Evolutionary conservation across 2,113 vertebrate genomes (phyloP), one percentile per base, ranked within the genome.

Genomic region (Perccottus glenii): DNA sequence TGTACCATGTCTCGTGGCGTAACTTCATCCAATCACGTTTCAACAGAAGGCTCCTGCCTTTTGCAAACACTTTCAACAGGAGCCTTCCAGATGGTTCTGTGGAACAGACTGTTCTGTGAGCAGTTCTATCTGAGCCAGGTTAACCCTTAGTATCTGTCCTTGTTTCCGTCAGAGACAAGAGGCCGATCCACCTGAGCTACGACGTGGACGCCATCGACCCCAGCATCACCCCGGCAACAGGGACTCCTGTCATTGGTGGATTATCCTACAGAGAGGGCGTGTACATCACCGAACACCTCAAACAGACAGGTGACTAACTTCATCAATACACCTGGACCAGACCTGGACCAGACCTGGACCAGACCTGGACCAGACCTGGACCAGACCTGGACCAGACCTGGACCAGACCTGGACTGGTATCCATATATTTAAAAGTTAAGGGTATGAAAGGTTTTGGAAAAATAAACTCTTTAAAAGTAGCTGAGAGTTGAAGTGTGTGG

Each of bases 161-260:
- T 5, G 12, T 32, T 14, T 57, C 12, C 4, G 14, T 9, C 70
- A 93, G 92, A 19, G 86, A 36, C 61, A 91, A 91, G 70, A 93
- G 88, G 50, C 91, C 92, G 0, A 90, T 94, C 46, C 93, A 94
- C 69, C 84, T 94, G 59, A 94, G 93, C 83, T 94, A 87, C 2
- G 93, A 94, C 75, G 85, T 94, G 0, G 92, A 94, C 1, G 92
- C 91, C n/a, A 78, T 94, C 3, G 93, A 94, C 56, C 93, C 93
- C 0, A 75, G 83, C 0, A 48, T 94, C 52, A 81, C 93, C 55
- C 92, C 92, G 3, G 93, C 93, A 2, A 94, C 93, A 0, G 93
- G 93, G 7, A 94, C 93, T 0, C 92, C 93, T 9, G 92, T 86
- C 11, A 66, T 64, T 0, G 93, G 93, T 27, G 93, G 93, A 1